A percentile compares a stretch with the other conserved stretches of the same genome.
Evolutionary conservation across 2,113 vertebrate species (phyloP).

Genomic region (Etheostoma cragini): DNA sequence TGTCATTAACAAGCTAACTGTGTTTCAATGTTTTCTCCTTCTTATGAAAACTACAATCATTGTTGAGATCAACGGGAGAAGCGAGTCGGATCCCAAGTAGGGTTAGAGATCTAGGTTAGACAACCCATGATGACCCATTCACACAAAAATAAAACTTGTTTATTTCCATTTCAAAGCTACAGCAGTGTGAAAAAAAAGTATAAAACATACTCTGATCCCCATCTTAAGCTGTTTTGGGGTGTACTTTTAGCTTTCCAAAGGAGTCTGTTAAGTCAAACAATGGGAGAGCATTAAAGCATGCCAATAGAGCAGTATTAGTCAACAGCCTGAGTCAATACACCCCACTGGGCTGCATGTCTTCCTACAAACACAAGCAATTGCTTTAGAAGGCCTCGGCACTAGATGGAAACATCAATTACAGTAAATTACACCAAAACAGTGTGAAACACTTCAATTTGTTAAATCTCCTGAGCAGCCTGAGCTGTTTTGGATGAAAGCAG

Average conservation of each 20-base stretch:
- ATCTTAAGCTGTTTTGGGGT: constrained; percentile 36
- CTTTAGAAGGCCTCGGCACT: constrained; percentile 68
- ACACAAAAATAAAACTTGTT: constrained; percentile 2
- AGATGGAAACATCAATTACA: constrained; percentile 81
- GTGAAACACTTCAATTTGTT: constrained; percentile 79
- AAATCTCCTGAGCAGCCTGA: constrained; percentile 72
- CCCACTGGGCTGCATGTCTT: constrained; percentile 79
- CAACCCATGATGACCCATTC: background rate
- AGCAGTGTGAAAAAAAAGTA: background rate
- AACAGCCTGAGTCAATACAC: constrained; percentile 78
- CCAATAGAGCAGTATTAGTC: constrained; percentile 77
- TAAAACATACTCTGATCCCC: background rate
- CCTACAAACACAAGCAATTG: constrained; percentile 78
- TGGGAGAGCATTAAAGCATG: constrained; percentile 76
- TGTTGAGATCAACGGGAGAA: background rate
- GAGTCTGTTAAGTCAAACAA: constrained; percentile 71
- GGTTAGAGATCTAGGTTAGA: background rate
- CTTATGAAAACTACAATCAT: background rate
- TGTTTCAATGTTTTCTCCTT: background rate
- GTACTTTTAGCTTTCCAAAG: constrained; percentile 44
- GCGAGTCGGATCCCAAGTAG: background rate
- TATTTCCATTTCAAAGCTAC: background rate
- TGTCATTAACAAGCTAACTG: background rate
- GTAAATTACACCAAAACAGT: constrained; percentile 81
- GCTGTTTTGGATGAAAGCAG: constrained; percentile 70